These are phyloP conservation scores for Tamias sibiricus DNA, from an alignment of 2,113 vertebrate species.

Conservation along the genomic window DNA sequence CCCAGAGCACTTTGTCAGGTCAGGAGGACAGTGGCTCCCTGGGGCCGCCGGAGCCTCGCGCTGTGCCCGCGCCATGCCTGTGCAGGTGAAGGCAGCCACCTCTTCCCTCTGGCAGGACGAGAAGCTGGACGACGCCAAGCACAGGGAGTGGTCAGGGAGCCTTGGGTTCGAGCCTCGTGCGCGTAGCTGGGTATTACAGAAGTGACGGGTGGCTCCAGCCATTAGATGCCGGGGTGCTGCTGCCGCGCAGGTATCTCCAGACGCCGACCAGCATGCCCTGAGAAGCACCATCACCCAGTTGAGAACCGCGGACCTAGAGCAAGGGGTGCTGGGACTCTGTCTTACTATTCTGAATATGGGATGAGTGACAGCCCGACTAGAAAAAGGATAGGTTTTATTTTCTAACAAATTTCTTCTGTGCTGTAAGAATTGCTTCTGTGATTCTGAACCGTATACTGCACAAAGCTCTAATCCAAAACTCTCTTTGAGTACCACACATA, in stretches of 20 bases:
- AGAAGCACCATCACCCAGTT: neutral
- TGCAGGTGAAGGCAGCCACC: no score
- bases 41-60: no score
- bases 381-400: neutral
- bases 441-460: neutral
- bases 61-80: no score
- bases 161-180: no score
- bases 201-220: no score
- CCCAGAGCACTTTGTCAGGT: neutral
- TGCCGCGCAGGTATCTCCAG: no score
- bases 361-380: neutral
- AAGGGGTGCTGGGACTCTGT: neutral
- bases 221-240: no score
- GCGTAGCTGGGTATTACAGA: no score
- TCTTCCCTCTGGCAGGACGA: no score
- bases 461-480: neutral
- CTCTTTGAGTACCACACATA: neutral
- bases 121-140: no score
- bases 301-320: neutral
- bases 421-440: neutral
- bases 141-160: no score
- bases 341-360: neutral
- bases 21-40: neutral
- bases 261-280: no score
- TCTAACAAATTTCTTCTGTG: conserved; percentile 21